Percentiles rank a stretch among this genome's conserved stretches.
phyloP scores from a whole-genome alignment of 2,888 invertebrate species.

The Nineta flava region DNA sequence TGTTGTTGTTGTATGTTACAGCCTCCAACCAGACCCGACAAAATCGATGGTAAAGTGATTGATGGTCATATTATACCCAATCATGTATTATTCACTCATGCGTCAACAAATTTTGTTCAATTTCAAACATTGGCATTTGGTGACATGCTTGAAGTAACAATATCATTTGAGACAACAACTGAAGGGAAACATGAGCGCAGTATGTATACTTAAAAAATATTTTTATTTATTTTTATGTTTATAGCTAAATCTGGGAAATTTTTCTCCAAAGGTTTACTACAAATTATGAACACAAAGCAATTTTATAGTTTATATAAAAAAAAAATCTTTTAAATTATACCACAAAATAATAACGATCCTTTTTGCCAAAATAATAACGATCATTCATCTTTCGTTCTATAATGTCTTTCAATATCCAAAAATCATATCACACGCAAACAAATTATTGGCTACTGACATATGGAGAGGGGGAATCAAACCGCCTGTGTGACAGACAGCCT shows the following conservation, averaged over 20 bases:
- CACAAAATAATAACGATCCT: too few species aligned
- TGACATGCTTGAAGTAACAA: slow-evolving; percentile 69
- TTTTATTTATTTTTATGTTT: neutral
- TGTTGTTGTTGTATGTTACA: slow-evolving; percentile 17
- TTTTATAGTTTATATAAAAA: too few species aligned
- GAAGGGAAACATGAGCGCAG: slow-evolving; percentile 49
- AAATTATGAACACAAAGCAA: too few species aligned
- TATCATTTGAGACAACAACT: slow-evolving; percentile 58
- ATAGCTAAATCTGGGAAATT: neutral
- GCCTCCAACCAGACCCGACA: slow-evolving; percentile 52
- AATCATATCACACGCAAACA: too few species aligned
- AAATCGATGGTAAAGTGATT: slow-evolving; percentile 70
- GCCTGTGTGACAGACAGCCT: too few species aligned
- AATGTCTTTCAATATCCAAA: too few species aligned
- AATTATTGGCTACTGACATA: too few species aligned
- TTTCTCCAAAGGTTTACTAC: neutral
- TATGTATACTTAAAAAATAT: slow-evolving; percentile 18
- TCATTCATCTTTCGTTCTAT: too few species aligned
- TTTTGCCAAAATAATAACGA: too few species aligned
- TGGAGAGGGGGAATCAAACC: too few species aligned
- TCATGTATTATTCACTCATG: slow-evolving; percentile 72
- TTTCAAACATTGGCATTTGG: slow-evolving; percentile 69
- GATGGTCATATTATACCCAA: slow-evolving; percentile 83
- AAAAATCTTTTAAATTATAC: too few species aligned
- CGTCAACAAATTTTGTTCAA: slow-evolving; percentile 55